phyloP scores from a whole-genome alignment of 2,797 vertebrate species.

The Sebastes taczanowskii region DNA sequence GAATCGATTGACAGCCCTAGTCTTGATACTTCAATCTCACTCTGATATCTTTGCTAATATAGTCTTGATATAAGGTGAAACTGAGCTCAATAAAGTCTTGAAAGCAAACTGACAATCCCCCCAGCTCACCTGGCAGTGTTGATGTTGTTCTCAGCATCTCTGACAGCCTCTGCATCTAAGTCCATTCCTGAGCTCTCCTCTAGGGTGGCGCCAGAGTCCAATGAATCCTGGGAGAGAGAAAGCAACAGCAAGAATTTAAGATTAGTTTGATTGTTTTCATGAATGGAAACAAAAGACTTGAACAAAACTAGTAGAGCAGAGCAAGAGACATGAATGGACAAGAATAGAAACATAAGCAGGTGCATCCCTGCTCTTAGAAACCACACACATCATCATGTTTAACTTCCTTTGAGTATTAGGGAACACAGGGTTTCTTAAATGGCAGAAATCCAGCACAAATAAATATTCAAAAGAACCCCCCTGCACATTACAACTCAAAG shows the following conservation, averaged over 20 bases:
- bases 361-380: background rate
- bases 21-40: background rate
- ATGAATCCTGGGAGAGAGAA: constrained; percentile 58
- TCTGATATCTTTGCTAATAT: background rate
- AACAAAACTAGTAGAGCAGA: background rate
- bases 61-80: background rate
- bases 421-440: background rate
- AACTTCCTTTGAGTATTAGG: background rate
- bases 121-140: constrained; percentile 84
- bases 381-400: background rate
- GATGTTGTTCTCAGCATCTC: constrained; percentile 85
- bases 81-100: background rate
- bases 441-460: background rate
- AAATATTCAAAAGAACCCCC: background rate
- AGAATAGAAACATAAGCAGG: background rate
- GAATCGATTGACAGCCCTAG: no score
- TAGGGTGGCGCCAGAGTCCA: constrained; percentile 56
- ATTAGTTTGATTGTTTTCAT: background rate
- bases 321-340: background rate
- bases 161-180: constrained; percentile 76
- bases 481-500: background rate
- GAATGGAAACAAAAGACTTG: background rate
- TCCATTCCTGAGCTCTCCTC: constrained; percentile 88
- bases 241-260: background rate
- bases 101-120: background rate